phyloP scores from a whole-genome alignment of 2,888 invertebrate species.

The Metalampra italica region DNA sequence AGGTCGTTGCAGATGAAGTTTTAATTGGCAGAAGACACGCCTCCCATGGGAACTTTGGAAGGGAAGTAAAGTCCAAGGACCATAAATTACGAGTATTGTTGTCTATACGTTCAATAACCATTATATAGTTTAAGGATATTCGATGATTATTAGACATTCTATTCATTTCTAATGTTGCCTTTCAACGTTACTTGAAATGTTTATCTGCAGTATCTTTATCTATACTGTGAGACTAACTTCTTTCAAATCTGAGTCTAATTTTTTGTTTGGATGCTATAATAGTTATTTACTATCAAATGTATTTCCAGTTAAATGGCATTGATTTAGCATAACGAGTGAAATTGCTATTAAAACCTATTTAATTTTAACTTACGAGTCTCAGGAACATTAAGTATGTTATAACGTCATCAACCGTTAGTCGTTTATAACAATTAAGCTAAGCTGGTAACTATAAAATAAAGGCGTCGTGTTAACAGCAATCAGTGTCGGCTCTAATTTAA shows the following conservation, averaged over 20 bases:
- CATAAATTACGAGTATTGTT: constrained; percentile 5
- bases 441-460: constrained; percentile 8
- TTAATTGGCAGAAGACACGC: constrained; percentile 28
- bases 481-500: background rate
- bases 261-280: too few species aligned
- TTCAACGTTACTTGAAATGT: too few species aligned
- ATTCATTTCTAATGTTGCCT: background rate
- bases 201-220: too few species aligned
- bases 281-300: too few species aligned
- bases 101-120: background rate
- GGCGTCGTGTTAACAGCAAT: constrained; percentile 10
- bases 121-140: background rate
- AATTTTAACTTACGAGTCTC: background rate
- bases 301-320: too few species aligned
- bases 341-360: too few species aligned
- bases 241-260: too few species aligned
- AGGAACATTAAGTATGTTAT: background rate
- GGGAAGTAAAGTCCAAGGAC: constrained; percentile 3
- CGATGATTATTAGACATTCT: background rate
- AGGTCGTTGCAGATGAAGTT: constrained; percentile 30
- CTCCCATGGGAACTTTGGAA: constrained; percentile 13
- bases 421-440: constrained; percentile 7
- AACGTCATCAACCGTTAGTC: background rate
- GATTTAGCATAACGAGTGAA: too few species aligned
- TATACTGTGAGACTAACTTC: too few species aligned